Evolutionary conservation across 64 coral and sea anemone genomes (phyloP).

Genomic region (Pocillopora verrucosa): DNA sequence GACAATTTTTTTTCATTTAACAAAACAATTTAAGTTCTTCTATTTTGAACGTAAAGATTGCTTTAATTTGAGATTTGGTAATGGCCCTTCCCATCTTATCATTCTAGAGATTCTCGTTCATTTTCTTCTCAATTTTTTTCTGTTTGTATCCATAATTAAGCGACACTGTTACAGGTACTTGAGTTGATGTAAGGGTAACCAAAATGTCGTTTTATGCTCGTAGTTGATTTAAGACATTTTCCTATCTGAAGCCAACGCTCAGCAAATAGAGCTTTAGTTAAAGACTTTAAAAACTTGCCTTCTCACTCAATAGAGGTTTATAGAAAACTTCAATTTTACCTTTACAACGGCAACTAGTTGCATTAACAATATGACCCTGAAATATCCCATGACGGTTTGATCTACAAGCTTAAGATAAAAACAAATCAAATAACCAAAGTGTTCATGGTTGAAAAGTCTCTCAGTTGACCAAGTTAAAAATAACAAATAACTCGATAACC

Average conservation of each 20-base stretch:
- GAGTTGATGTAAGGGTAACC: background rate
- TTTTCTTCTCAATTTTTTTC: background rate
- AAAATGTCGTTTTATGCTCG: background rate
- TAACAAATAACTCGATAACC: too few relatives aligned
- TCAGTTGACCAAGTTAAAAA: background rate
- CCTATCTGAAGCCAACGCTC: background rate
- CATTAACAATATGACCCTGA: slow-evolving; percentile 32
- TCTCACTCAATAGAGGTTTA: background rate
- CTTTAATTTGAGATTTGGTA: background rate
- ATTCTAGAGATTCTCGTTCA: background rate
- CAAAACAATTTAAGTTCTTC: background rate
- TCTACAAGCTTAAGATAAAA: background rate
- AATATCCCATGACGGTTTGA: slow-evolving; percentile 11
- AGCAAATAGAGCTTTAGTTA: background rate
- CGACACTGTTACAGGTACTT: background rate
- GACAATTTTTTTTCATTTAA: background rate
- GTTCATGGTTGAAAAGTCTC: background rate
- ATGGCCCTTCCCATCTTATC: too few relatives aligned
- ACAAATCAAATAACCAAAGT: background rate
- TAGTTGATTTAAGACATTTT: background rate
- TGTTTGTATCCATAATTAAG: background rate
- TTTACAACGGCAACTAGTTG: slow-evolving; percentile 8
- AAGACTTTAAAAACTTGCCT: background rate
- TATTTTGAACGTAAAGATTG: background rate
- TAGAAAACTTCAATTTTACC: background rate